Base-by-base conservation (phyloP, 2,113 vertebrate species). In the Phocoena phocoena region DNA sequence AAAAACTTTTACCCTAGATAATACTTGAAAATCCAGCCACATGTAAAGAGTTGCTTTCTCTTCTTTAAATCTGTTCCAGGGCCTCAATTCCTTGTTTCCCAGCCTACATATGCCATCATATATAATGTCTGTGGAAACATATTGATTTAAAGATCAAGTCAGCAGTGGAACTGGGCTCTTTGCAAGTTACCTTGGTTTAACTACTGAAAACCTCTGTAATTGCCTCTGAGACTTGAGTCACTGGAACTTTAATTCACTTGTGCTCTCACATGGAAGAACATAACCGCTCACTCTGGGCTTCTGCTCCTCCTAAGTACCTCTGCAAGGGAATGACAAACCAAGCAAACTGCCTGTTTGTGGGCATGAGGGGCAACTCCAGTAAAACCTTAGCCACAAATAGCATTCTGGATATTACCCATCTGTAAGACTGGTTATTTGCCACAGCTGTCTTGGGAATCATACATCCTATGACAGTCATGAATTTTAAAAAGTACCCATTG, bases 1-100 rank as follows among this genome's bases (percentile, higher is more conserved):
- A 88, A 97, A 97, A 97, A 95, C 79, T 77, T 97, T 97, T 96
- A 87, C 98, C 97, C 97, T 97, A 85, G 98, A 97, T 97, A 97
- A 98, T 97, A 97, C 93, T 97, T 97, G 79, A 95, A 97, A 97
- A 97, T 95, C 76, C 79, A 96, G 60, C 44, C 82, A 96, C 92
- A 44, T 89, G 96, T 92, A 92, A 96, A 97, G 93, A 87, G 90
- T 94, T 5, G 0, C 90, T 92, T 97, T 96, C 90, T 97, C 44
- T 86, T 77, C 71, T 81, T 97, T 96, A 93, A 97, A 95, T 96
- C 95, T 96, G 86, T 94, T 93, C 67, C 28, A 53, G 74, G 95
- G 70, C 67, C 88, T 97, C 97, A 62, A 73, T 86, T 80, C 90
- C 80, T 96, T 68, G 84, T 87, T 93, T 96, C 68, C 80, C 65